phyloP scores from a whole-genome alignment of 2,888 invertebrate genomes.

The Biston betularia region DNA sequence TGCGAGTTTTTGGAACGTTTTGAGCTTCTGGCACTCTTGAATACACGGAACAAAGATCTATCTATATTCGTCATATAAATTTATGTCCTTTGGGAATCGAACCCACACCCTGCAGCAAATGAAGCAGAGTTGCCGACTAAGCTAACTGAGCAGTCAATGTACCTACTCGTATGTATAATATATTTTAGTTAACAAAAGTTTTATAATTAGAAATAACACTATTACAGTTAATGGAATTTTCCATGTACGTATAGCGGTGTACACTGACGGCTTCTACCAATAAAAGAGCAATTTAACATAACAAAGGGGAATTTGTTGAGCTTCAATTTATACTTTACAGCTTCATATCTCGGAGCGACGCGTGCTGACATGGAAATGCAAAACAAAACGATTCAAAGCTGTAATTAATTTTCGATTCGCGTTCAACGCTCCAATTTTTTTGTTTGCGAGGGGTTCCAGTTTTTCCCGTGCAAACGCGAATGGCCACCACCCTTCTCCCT shows the following conservation, averaged over 20 bases:
- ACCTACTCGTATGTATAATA: too few species aligned
- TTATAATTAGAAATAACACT: too few species aligned
- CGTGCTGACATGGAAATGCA: conserved; percentile 26
- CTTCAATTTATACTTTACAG: conserved; percentile 21
- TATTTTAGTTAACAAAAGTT: too few species aligned
- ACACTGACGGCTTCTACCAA: background rate
- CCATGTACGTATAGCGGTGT: background rate
- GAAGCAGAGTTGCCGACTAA: too few species aligned
- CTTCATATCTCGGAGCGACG: conserved; percentile 11
- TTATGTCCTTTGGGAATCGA: too few species aligned
- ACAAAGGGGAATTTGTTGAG: conserved; percentile 25
- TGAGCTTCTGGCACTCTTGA: too few species aligned
- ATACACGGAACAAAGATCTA: too few species aligned
- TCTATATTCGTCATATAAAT: too few species aligned
- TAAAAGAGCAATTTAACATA: conserved; percentile 21
- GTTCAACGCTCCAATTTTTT: conserved; percentile 73
- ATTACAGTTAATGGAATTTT: background rate
- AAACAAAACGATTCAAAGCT: conserved; percentile 56
- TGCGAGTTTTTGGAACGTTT: too few species aligned
- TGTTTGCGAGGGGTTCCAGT: conserved; percentile 69
- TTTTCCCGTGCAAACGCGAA: conserved; percentile 74
- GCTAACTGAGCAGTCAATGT: too few species aligned
- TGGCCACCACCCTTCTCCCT: conserved; percentile 52
- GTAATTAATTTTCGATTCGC: conserved; percentile 82
- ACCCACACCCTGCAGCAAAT: too few species aligned